Percentiles rank a stretch among this genome's conserved stretches.
These are phyloP conservation scores for Harpegnathos saltator DNA, from an alignment of 1,140 invertebrate genomes.

Conservation along the genomic window DNA sequence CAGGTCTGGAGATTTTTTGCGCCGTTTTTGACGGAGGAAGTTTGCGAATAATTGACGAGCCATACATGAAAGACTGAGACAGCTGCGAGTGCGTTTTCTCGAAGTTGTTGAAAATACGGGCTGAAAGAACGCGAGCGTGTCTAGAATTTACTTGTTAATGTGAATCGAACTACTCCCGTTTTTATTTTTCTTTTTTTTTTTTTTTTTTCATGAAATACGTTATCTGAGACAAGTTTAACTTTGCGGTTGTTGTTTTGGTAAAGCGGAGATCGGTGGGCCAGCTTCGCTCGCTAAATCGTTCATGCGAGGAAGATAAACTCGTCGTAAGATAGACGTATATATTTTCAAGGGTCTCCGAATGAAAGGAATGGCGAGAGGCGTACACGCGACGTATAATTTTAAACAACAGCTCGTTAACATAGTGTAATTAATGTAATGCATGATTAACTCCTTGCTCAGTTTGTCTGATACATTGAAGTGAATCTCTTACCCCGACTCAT, in stretches of 20 bases:
- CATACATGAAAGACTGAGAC: too few species aligned
- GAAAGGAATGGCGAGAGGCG: not conserved
- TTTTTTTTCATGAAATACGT: not conserved
- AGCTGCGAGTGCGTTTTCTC: too few species aligned
- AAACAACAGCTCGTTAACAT: not conserved
- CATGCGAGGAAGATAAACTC: not conserved
- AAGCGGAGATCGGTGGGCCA: not conserved
- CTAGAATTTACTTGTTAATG: too few species aligned
- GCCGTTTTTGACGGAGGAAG: too few species aligned
- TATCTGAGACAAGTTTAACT: not conserved
- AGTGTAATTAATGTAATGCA: too few species aligned
- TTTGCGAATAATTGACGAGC: too few species aligned
- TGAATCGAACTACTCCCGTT: too few species aligned
- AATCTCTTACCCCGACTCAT: not conserved
- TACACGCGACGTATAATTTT: slow-evolving; percentile 2
- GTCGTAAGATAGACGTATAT: not conserved
- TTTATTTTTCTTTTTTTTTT: too few species aligned
- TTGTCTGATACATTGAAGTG: not conserved
- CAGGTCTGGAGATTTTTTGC: not conserved
- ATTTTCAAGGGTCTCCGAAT: not conserved
- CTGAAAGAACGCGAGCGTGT: too few species aligned
- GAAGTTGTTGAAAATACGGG: too few species aligned
- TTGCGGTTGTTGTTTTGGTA: too few species aligned
- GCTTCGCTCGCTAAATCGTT: not conserved
- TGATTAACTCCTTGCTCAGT: too few species aligned